Evolutionary conservation across 1,140 invertebrate species (phyloP).

Genomic region (Drosophila aff.): DNA sequence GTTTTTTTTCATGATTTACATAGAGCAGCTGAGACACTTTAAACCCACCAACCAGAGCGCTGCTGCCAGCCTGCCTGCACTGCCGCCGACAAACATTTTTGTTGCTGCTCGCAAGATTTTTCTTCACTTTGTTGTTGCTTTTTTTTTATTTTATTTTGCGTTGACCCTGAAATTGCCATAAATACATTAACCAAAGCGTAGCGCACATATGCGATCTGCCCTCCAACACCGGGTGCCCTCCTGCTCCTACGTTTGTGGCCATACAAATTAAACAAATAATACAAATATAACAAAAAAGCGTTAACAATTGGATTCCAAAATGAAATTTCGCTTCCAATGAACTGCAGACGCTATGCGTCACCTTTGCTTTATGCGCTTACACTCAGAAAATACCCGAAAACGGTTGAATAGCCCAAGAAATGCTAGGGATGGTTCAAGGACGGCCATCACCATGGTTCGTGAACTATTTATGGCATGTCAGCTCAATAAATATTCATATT

Average conservation of each 20-base stretch:
- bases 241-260: background rate
- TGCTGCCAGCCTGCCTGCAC: slow-evolving; percentile 26
- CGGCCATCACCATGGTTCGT: slow-evolving; percentile 21
- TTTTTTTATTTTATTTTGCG: slow-evolving; percentile 35
- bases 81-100: slow-evolving; percentile 75
- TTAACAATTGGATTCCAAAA: slow-evolving; percentile 58
- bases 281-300: slow-evolving; percentile 57
- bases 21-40: slow-evolving; percentile 79
- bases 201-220: slow-evolving; percentile 58
- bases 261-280: slow-evolving; percentile 27
- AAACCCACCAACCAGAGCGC: slow-evolving; percentile 69
- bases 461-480: slow-evolving; percentile 35
- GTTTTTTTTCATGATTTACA: slow-evolving; percentile 72
- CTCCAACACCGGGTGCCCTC: background rate
- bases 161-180: slow-evolving; percentile 80
- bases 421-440: slow-evolving; percentile 44
- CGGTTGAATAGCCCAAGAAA: slow-evolving; percentile 50
- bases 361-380: slow-evolving; percentile 30
- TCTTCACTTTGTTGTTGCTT: slow-evolving; percentile 40
- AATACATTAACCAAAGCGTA: slow-evolving; percentile 78
- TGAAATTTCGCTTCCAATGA: slow-evolving; percentile 62
- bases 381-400: slow-evolving; percentile 34
- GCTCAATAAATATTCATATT: slow-evolving; percentile 30
- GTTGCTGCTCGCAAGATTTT: slow-evolving; percentile 61
- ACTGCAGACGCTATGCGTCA: slow-evolving; percentile 66